Percentiles rank a stretch among this genome's conserved stretches.
Evolutionary conservation across 2,797 vertebrate genomes (phyloP).

Genomic region (Fundulus diaphanus): DNA sequence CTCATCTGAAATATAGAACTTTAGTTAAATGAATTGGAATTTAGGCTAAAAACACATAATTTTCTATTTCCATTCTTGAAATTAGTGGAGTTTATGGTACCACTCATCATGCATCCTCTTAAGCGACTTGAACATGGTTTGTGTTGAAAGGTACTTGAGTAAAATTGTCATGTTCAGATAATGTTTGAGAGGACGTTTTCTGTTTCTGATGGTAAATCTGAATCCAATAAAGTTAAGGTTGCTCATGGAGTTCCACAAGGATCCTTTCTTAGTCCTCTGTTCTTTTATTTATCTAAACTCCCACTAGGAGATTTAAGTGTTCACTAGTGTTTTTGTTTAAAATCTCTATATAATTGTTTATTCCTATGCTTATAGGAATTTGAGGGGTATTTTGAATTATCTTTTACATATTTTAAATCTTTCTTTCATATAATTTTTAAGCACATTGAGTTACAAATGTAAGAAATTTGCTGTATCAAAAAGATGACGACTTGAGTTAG

Average conservation of each 20-base stretch:
- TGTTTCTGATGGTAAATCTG: neutral
- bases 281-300: neutral
- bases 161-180: neutral
- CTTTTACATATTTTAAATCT: neutral
- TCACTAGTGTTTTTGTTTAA: neutral
- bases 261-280: neutral
- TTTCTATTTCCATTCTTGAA: neutral
- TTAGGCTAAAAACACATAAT: neutral
- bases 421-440: neutral
- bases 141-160: neutral
- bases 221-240: neutral
- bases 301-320: neutral
- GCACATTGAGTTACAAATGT: neutral
- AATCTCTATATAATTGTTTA: neutral
- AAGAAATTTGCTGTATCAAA: neutral
- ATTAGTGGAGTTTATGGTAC: neutral
- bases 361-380: neutral
- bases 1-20: constrained; percentile 63
- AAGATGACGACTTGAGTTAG: neutral
- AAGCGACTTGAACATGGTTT: neutral
- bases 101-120: neutral
- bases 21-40: neutral
- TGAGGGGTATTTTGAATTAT: neutral
- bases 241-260: neutral
- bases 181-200: neutral